These are phyloP conservation scores for Ceryle rudis DNA, from an alignment of 2,797 vertebrate species.

Conservation along the genomic window DNA sequence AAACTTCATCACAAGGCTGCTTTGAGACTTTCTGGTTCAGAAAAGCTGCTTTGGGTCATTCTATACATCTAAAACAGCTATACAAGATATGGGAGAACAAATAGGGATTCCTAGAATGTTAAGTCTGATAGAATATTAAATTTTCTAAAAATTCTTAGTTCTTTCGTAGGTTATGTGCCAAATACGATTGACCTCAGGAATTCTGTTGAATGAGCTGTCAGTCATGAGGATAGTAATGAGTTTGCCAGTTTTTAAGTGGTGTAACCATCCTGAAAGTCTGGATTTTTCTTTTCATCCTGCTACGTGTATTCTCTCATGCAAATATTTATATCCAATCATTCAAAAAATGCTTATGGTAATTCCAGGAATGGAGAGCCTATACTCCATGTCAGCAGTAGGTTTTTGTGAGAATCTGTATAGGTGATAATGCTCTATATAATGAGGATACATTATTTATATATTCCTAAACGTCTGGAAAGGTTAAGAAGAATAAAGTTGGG, in stretches of 20 bases:
- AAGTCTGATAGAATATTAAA: background rate
- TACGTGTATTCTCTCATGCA: background rate
- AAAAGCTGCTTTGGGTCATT: background rate
- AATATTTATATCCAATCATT: background rate
- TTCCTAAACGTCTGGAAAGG: background rate
- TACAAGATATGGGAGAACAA: background rate
- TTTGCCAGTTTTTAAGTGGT: background rate
- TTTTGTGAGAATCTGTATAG: background rate
- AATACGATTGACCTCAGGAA: background rate
- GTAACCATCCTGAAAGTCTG: background rate
- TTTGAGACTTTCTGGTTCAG: background rate
- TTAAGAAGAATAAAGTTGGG: background rate
- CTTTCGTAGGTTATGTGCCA: background rate
- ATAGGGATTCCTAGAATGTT: rapidly evolving
- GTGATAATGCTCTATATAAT: background rate
- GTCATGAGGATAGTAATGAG: background rate
- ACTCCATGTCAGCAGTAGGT: background rate
- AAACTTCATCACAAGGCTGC: background rate
- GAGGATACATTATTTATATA: background rate
- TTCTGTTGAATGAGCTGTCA: background rate
- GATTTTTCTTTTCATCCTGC: background rate
- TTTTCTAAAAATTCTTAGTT: background rate
- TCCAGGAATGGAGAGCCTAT: background rate
- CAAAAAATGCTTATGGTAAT: background rate
- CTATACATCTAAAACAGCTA: background rate